These are phyloP conservation scores for Spinibarbus caldwelli DNA, from an alignment of 2,797 vertebrate species.

Conservation along the genomic window DNA sequence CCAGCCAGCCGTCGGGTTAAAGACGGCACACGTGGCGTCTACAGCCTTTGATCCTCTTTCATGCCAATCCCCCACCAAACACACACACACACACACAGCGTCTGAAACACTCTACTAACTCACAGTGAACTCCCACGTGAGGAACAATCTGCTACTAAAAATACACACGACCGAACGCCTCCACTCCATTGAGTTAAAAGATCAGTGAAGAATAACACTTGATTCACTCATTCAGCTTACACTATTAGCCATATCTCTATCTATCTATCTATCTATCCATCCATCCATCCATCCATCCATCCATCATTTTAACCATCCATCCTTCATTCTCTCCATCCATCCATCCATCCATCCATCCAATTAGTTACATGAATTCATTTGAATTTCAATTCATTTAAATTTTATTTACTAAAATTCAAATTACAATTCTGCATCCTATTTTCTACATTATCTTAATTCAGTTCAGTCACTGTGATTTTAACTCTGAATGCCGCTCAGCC, in stretches of 20 bases:
- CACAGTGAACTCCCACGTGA: conserved; percentile 20
- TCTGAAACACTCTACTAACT: not conserved
- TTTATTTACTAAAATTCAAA: not conserved
- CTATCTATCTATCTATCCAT: no score
- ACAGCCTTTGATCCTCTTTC: conserved; percentile 55
- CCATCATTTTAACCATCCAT: not conserved
- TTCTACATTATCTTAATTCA: not conserved
- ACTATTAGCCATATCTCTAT: not conserved
- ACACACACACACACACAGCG: not conserved
- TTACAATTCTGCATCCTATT: not conserved
- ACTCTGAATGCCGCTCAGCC: not conserved
- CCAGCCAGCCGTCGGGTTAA: conserved; percentile 56
- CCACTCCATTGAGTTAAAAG: conserved; percentile 20
- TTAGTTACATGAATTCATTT: no score
- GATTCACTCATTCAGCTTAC: not conserved
- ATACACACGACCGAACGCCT: not conserved
- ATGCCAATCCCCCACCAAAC: conserved; percentile 24
- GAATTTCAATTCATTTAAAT: no score
- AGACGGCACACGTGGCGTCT: conserved; percentile 50
- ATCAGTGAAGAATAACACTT: not conserved
- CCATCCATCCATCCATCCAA: not conserved
- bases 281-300: not conserved
- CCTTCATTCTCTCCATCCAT: not conserved
- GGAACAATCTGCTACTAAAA: not conserved
- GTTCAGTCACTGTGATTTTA: not conserved